These are phyloP conservation scores for Acanthurus tractus DNA, from an alignment of 2,797 vertebrate genomes.

Conservation along the genomic window DNA sequence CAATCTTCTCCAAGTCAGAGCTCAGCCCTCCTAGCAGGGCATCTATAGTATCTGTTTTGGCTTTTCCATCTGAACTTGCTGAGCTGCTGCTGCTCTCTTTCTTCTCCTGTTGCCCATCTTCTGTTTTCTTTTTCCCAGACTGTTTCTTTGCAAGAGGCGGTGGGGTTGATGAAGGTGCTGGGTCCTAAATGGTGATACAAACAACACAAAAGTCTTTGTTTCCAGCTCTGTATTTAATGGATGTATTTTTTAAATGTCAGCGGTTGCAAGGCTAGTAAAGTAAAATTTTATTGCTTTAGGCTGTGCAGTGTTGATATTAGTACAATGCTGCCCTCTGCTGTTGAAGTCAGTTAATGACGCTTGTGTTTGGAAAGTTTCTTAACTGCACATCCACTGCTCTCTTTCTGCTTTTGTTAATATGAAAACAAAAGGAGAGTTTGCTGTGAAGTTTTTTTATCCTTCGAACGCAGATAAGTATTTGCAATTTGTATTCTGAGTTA, in stretches of 20 bases:
- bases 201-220: constrained; percentile 2
- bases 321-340: constrained; percentile 82
- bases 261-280: background rate
- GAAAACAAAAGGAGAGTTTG: background rate
- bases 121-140: constrained; percentile 56
- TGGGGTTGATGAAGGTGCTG: constrained; percentile 38
- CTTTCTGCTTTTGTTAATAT: too few relatives aligned
- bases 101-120: constrained; percentile 34
- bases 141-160: constrained; percentile 67
- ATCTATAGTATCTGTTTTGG: constrained; percentile 82
- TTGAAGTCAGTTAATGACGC: constrained; percentile 10
- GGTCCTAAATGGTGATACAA: constrained; percentile 45
- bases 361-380: background rate
- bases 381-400: too few relatives aligned
- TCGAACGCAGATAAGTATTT: background rate
- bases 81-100: constrained; percentile 21
- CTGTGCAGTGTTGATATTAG: background rate
- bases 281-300: background rate
- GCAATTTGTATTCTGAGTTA: background rate
- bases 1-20: constrained; percentile 91
- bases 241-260: background rate
- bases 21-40: constrained; percentile 89
- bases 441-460: background rate
- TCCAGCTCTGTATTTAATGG: background rate
- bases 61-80: constrained; percentile 27